A percentile compares a stretch with the other conserved stretches of the same genome.
phyloP scores from a whole-genome alignment of 2,888 invertebrate species.

The Cephus sareptanus region DNA sequence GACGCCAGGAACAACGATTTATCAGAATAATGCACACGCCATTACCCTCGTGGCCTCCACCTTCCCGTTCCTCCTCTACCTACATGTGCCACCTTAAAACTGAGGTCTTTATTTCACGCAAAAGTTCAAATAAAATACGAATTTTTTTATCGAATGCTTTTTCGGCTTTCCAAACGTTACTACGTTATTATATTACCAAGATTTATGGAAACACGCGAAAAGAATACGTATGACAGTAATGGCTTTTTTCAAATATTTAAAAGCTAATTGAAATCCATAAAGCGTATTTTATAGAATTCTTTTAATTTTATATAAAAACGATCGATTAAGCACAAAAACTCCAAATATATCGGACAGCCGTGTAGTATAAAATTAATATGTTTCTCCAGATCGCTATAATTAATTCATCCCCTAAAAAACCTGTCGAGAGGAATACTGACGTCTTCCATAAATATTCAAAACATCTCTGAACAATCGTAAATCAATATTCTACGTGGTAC shows the following conservation, averaged over 20 bases:
- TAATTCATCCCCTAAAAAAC: not conserved
- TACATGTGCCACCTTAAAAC: conserved; percentile 44
- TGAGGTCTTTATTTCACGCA: conserved; percentile 58
- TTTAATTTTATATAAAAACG: not conserved
- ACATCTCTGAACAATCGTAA: not conserved
- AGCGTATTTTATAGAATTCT: not conserved
- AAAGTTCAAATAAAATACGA: conserved; percentile 43
- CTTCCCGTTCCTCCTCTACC: not conserved
- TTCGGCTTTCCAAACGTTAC: not conserved
- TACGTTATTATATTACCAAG: not conserved
- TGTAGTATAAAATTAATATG: not conserved
- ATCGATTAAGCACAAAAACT: not conserved
- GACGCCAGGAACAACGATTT: conserved; percentile 60
- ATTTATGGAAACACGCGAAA: not conserved
- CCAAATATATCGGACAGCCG: not conserved
- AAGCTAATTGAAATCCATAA: not conserved
- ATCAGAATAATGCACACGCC: conserved; percentile 65
- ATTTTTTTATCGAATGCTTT: not conserved
- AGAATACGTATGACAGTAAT: not conserved
- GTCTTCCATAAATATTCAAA: not conserved
- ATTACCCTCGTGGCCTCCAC: conserved; percentile 58
- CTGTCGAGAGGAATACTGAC: not conserved
- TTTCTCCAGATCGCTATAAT: not conserved
- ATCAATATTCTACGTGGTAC: not conserved
- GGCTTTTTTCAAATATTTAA: not conserved